Base-by-base conservation (phyloP, 1,140 invertebrate genomes). In the Amphibalanus amphitrite region DNA sequence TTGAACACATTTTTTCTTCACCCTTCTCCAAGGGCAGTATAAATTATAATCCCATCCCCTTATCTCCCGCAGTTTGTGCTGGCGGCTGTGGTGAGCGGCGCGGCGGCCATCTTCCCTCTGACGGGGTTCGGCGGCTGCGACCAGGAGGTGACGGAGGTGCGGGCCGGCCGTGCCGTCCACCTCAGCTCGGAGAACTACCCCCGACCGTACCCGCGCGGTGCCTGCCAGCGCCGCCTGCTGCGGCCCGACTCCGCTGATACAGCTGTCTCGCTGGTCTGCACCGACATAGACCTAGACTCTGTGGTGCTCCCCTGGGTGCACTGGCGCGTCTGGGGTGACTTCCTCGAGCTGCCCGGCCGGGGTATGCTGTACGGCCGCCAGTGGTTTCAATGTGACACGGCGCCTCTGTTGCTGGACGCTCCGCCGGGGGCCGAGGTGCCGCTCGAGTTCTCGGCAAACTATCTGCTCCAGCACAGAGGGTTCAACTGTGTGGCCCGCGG, bases 31-130 rank as follows among this genome's bases (percentile, higher is more conserved):
- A n/a, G n/a, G n/a, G n/a, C n/a, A n/a, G n/a, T n/a, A n/a, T n/a
- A n/a, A n/a, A n/a, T n/a, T n/a, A n/a, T n/a, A n/a, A n/a, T n/a
- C n/a, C n/a, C n/a, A n/a, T n/a, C n/a, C n/a, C n/a, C n/a, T n/a
- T n/a, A n/a, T n/a, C n/a, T n/a, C n/a, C n/a, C n/a, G n/a, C n/a
- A n/a, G n/a, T n/a, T n/a, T n/a, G n/a, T n/a, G n/a, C n/a, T n/a
- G n/a, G n/a, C n/a, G n/a, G n/a, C n/a, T n/a, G n/a, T n/a, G n/a
- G n/a, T n/a, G n/a, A n/a, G n/a, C n/a, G n/a, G n/a, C n/a, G n/a
- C n/a, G n/a, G n/a, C n/a, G n/a, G 64, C 64, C 64, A 65, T 65
- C 64, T 65, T n/a, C 64, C 64, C 64, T 8, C 64, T 65, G 64
- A 65, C 64, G 26, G 64, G 64, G 6, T 25, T 23, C 3, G 64